These are phyloP conservation scores for Drosophila tropicalis DNA, from an alignment of 1,140 invertebrate species.

Conservation along the genomic window DNA sequence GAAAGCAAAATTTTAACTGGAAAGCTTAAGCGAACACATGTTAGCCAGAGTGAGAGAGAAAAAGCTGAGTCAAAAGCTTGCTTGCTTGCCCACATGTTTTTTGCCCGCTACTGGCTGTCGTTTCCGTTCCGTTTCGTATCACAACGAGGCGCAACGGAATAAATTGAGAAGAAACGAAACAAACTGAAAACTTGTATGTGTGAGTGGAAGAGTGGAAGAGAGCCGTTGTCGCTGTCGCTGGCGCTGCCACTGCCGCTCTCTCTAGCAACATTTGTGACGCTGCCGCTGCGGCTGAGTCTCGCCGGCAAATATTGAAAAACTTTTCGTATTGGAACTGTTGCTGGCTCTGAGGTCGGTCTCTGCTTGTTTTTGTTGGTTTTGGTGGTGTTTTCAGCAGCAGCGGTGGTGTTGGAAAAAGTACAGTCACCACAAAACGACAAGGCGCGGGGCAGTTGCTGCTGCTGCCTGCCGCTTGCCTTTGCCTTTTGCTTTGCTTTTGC, in stretches of 20 bases:
- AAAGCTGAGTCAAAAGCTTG: constrained; percentile 55
- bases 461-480: constrained; percentile 36
- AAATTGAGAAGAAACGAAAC: constrained; percentile 39
- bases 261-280: constrained; percentile 76
- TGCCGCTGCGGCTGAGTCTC: constrained; percentile 42
- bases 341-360: constrained; percentile 52
- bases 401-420: constrained; percentile 75
- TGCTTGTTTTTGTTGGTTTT: constrained; percentile 44
- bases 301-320: constrained; percentile 79
- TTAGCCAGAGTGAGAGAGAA: constrained; percentile 42
- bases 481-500: constrained; percentile 34
- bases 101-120: constrained; percentile 46
- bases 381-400: constrained; percentile 30
- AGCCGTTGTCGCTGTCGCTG: neutral
- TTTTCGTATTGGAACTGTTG: constrained; percentile 80
- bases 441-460: constrained; percentile 32
- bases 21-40: constrained; percentile 73
- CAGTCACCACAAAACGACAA: constrained; percentile 77
- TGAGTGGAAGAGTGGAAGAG: constrained; percentile 25
- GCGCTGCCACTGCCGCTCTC: constrained; percentile 24
- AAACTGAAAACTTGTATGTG: constrained; percentile 29
- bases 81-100: constrained; percentile 64
- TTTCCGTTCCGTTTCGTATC: constrained; percentile 74
- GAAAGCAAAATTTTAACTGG: constrained; percentile 40
- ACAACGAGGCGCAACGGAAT: constrained; percentile 34